Conservation (phyloP, 2,113 vertebrate genomes). For the Dasypus novemcinctus region DNA sequence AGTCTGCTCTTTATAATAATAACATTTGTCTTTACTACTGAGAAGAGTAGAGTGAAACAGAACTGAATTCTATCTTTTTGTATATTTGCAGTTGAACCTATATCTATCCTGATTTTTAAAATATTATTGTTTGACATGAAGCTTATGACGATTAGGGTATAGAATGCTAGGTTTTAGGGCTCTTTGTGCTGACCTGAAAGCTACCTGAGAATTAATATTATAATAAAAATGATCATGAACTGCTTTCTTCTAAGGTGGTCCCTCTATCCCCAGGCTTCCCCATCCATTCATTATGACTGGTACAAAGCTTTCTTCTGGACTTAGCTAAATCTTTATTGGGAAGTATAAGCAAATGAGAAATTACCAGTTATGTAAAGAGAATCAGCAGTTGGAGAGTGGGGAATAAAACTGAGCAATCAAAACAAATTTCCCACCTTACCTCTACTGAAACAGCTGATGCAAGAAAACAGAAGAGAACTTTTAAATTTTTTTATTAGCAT, state of each 20-base stretch:
- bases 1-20: conserved; percentile 38
- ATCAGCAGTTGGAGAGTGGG: not conserved
- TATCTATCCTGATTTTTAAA: conserved; percentile 33
- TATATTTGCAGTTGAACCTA: not conserved
- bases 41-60: not conserved
- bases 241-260: not conserved
- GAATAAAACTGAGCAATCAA: not conserved
- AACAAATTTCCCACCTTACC: not conserved
- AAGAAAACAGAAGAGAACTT: conserved; percentile 37
- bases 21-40: conserved; percentile 51
- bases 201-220: not conserved
- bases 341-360: conserved; percentile 26
- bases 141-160: not conserved
- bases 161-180: not conserved
- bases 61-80: conserved; percentile 34
- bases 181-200: not conserved
- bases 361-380: not conserved
- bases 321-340: conserved; percentile 33
- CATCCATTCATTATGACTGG: not conserved
- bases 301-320: not conserved
- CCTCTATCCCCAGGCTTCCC: not conserved
- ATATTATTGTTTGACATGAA: not conserved
- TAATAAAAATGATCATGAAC: not conserved
- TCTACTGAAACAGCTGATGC: not conserved
- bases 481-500: conserved; percentile 8